Evolutionary conservation across 2,113 vertebrate species (phyloP), one percentile per base, ranked within the genome.

Genomic region (Prunella himalayana): DNA sequence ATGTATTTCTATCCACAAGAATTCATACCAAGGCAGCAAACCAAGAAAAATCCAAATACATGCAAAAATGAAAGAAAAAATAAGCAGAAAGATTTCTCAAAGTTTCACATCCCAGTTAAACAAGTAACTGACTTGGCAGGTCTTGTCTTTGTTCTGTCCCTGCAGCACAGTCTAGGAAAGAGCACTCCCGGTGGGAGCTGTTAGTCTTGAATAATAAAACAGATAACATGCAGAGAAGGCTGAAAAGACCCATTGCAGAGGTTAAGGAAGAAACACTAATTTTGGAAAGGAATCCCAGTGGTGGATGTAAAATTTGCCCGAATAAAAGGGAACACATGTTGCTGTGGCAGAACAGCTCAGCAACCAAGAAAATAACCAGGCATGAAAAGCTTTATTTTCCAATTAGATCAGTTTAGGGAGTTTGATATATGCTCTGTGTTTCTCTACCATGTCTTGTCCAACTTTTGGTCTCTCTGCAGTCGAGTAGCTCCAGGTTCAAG

Each of bases 141-240:
- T 61, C 63, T 81, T 56, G 54, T 92, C 82, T 88, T 88, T 95
- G 90, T 91, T 95, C 72, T 66, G 72, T 84, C 87, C 75, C 94
- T 88, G 77, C 50, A 59, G 47, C 64, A 86, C 53, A 54, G 77
- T 76, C 30, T 91, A 91, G 57, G 72, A 94, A 95, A 95, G 24
- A 91, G 59, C 44, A 93, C 82, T 88, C 72, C 87, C 53, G 31
- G 39, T 66, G 95, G 88, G 92, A 96, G 39, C 45, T 94, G 64
- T 96, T 96, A 95, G 75, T n/a, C 65, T 64, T 94, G 92, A 97
- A 95, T 95, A 94, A 95, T 90, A 97, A 97, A 98, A 94, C 92
- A 97, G 95, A 97, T 88, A 91, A 95, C 92, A 91, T 35, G 59
- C 44, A 69, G 89, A 97, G 88, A 95, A 89, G 73, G 61, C 76